A percentile compares a stretch with the other conserved stretches of the same genome.
Evolutionary conservation across 1,140 invertebrate species (phyloP).

Genomic region (Drosophila subobscura): DNA sequence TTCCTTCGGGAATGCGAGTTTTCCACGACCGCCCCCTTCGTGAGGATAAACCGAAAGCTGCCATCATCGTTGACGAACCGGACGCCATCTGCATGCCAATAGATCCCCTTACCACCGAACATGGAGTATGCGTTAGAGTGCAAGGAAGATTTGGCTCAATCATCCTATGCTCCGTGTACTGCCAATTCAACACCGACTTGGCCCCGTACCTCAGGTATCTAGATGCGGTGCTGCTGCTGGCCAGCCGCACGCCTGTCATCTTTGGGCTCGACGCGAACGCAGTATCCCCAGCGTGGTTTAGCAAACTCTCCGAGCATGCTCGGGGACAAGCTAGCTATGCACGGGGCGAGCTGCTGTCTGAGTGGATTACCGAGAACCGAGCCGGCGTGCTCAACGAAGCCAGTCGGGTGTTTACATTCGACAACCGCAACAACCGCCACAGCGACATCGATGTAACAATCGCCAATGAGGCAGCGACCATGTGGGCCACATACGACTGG

Average conservation of each 20-base stretch:
- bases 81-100: constrained; percentile 15
- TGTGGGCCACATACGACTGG: too few relatives aligned
- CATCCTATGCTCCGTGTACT: constrained; percentile 15
- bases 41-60: constrained; percentile 2
- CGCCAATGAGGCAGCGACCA: too few relatives aligned
- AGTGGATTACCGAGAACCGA: not conserved
- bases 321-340: not conserved
- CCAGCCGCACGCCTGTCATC: constrained; percentile 7
- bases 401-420: too few relatives aligned
- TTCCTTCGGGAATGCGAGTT: too few relatives aligned
- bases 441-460: too few relatives aligned
- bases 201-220: constrained; percentile 17
- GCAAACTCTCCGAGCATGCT: not conserved
- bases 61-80: constrained; percentile 10
- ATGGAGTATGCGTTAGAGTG: constrained; percentile 25
- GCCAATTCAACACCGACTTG: constrained; percentile 4
- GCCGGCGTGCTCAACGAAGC: too few relatives aligned
- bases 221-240: constrained; percentile 6
- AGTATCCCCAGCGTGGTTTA: too few relatives aligned
- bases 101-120: constrained; percentile 4
- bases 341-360: not conserved
- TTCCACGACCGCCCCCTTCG: not conserved
- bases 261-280: too few relatives aligned
- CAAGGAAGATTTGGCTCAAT: constrained; percentile 19
- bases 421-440: too few relatives aligned